A percentile compares a stretch with the other conserved stretches of the same genome.
phyloP scores from a whole-genome alignment of 2,113 vertebrate species.

The Ceratotherium simum region DNA sequence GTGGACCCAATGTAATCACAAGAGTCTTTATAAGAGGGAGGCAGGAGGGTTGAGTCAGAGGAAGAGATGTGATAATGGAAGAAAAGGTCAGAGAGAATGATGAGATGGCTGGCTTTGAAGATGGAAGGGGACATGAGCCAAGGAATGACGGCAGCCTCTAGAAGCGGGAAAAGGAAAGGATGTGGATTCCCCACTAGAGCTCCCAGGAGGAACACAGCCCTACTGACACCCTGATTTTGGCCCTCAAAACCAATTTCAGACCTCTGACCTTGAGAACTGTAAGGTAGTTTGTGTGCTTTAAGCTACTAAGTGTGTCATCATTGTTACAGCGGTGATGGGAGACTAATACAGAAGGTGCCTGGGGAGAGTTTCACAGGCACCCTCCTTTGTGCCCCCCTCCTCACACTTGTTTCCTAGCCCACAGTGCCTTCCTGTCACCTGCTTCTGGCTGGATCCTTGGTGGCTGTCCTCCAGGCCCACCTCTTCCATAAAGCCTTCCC shows the following conservation, averaged over 20 bases:
- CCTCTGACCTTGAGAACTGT: neutral
- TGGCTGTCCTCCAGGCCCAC: neutral
- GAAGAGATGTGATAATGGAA: neutral
- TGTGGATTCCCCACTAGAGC: neutral
- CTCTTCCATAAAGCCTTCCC: neutral
- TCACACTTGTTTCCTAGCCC: neutral
- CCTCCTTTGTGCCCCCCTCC: neutral
- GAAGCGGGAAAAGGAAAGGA: neutral
- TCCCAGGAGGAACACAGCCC: neutral
- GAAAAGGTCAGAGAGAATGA: neutral
- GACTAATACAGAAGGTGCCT: neutral
- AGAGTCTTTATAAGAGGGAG: neutral
- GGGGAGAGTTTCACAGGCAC: neutral
- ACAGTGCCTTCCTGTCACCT: neutral
- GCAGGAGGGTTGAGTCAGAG: neutral
- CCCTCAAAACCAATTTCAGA: neutral
- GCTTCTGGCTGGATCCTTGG: neutral
- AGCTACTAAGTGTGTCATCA: rapidly evolving
- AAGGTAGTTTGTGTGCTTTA: neutral
- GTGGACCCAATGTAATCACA: neutral
- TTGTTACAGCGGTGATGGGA: too few species aligned
- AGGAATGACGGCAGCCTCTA: neutral
- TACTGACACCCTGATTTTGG: neutral
- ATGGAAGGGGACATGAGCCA: neutral
- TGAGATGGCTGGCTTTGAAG: neutral